phyloP scores from a whole-genome alignment of 2,888 invertebrate species.

The Polylopha cassiicola region DNA sequence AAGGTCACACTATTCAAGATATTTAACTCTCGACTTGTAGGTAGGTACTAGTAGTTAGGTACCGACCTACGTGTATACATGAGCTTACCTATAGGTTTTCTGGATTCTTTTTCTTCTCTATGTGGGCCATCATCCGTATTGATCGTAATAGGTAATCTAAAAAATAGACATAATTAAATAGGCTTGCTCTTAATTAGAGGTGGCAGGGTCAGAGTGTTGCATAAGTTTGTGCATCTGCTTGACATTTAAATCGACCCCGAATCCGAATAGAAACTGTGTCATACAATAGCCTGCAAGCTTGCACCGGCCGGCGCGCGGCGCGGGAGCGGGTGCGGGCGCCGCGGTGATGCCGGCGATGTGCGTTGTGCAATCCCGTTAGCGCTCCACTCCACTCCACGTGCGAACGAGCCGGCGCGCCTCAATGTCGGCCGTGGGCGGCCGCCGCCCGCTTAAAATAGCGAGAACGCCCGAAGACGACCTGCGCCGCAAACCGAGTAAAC shows the following conservation, averaged over 20 bases:
- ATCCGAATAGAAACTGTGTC: slow-evolving; percentile 77
- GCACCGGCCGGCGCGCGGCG: slow-evolving; percentile 40
- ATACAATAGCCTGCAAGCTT: slow-evolving; percentile 63
- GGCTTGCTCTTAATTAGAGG: slow-evolving; percentile 44
- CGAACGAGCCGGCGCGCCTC: slow-evolving; percentile 69
- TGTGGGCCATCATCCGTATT: too few relatives aligned
- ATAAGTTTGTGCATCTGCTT: slow-evolving; percentile 75
- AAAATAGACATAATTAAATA: slow-evolving; percentile 32
- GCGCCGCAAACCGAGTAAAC: slow-evolving; percentile 24
- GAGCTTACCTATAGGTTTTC: too few relatives aligned
- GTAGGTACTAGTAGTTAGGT: too few relatives aligned
- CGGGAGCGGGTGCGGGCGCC: slow-evolving; percentile 32
- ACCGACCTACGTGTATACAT: too few relatives aligned
- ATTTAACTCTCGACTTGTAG: too few relatives aligned
- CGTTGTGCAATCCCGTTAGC: slow-evolving; percentile 75
- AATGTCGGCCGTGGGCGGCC: slow-evolving; percentile 70
- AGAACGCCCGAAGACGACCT: slow-evolving; percentile 29
- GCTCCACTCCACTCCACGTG: slow-evolving; percentile 55
- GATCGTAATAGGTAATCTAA: too few relatives aligned
- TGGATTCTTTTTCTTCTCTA: too few relatives aligned
- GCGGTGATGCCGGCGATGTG: slow-evolving; percentile 40
- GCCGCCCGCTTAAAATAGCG: slow-evolving; percentile 37
- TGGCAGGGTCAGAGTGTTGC: slow-evolving; percentile 61
- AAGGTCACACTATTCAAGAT: too few relatives aligned
- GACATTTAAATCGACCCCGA: slow-evolving; percentile 77